These are phyloP conservation scores for Chanos chanos DNA, from an alignment of 2,797 vertebrate species.

Conservation along the genomic window DNA sequence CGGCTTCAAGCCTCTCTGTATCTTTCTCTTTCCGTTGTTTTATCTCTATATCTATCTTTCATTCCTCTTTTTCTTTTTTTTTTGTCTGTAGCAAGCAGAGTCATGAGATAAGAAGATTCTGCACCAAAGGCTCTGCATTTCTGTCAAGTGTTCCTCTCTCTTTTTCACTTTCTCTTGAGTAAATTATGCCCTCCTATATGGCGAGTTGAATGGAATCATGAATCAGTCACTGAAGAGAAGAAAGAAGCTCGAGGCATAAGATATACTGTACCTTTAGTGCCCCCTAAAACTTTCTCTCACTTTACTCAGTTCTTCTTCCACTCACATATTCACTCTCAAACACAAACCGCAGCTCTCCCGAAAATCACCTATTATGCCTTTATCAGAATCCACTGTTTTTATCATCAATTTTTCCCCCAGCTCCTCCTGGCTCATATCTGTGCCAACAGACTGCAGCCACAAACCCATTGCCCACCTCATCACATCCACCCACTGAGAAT, in stretches of 20 bases:
- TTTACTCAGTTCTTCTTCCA: constrained; percentile 43
- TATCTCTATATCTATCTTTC: constrained; percentile 24
- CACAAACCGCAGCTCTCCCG: constrained; percentile 2
- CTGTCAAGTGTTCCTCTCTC: constrained; percentile 12
- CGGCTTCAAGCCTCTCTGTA: constrained; percentile 1
- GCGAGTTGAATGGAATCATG: constrained; percentile 16
- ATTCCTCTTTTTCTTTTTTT: constrained; percentile 1
- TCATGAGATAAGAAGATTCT: constrained; percentile 21
- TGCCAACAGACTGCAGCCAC: constrained; percentile 39
- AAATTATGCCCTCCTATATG: constrained; percentile 33
- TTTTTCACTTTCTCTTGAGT: constrained; percentile 43
- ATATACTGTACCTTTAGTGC: constrained; percentile 25
- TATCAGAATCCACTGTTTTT: constrained; percentile 32
- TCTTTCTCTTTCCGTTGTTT: constrained; percentile 22
- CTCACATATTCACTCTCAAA: constrained; percentile 43
- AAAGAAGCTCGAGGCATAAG: constrained; percentile 21
- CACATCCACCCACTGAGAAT: constrained; percentile 32
- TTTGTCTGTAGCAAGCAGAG: background rate
- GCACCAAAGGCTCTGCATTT: constrained; percentile 27
- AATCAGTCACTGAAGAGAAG: constrained; percentile 15
- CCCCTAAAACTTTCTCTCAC: background rate
- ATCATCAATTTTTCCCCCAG: constrained; percentile 39
- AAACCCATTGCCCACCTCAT: constrained; percentile 31
- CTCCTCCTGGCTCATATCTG: constrained; percentile 39
- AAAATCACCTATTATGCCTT: constrained; percentile 25